Base-by-base conservation (phyloP, 2,888 invertebrate species). In the Eubasilissa splendida region DNA sequence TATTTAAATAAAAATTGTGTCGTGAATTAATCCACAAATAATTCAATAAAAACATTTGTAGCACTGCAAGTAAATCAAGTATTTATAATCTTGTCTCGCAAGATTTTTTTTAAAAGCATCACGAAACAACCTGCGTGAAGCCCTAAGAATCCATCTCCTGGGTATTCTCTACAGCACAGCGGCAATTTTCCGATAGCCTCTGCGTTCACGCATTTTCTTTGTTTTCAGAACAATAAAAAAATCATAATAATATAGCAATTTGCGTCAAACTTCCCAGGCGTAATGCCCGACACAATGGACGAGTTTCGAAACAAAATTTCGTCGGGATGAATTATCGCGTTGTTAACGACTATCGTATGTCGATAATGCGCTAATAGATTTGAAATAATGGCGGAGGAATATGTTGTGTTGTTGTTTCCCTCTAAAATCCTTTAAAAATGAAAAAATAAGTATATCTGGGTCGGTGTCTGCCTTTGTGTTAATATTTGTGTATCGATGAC, bases 161-260 rank as follows among this genome's bases (percentile, higher is more conserved):
- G 42, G 4, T 42, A 42, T 42, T 42, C 42, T 42, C 42, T 42
- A 42, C 33, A 22, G 31, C 33, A 33, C 59, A 59, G 66, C 60
- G 31, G 68, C 50, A 71, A 71, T 71, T 54, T 58, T 22, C 71
- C 54, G 12, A 54, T 71, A 71, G 12, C 58, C 42, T 42, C 58
- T 10, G 53, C 75, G 22, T 66, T 75, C 78, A 73, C 68, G 75
- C 33, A 70, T 58, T 53, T 70, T 76, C 70, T 76, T 80, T 78
- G 76, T 80, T 81, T 81, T 58, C 76, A 77, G 81, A 77, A 79
- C 83, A 83, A 83, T 83, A 83, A 83, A 83, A 81, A 82, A 80
- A 79, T 81, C 79, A 76, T 83, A 83, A 83, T 83, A 83, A 83
- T 42, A 42, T 42, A 83, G 81, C 81, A 77, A 81, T 83, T 81